Percentiles rank a stretch among this genome's conserved stretches.
Evolutionary conservation across 2,797 vertebrate genomes (phyloP).

Genomic region (Takifugu rubripes): DNA sequence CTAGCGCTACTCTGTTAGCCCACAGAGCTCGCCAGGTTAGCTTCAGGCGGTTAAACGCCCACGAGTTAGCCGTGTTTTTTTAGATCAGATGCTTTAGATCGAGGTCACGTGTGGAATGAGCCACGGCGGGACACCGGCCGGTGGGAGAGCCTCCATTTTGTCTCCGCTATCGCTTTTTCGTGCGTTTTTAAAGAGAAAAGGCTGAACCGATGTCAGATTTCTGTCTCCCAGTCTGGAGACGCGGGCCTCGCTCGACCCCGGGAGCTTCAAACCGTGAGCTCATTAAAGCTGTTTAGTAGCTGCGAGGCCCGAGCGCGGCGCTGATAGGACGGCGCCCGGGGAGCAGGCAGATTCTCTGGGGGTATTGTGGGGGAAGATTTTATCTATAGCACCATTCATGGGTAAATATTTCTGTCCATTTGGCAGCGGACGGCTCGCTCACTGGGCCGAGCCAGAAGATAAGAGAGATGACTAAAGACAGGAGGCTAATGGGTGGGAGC

Average conservation of each 20-base stretch:
- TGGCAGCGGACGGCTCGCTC: constrained; percentile 41
- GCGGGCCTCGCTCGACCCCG: constrained; percentile 47
- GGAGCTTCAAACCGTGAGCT: constrained; percentile 52
- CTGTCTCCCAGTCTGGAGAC: constrained; percentile 39
- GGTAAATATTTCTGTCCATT: constrained; percentile 62
- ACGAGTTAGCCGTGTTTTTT: no score
- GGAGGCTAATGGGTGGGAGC: constrained; percentile 69
- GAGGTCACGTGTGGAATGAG: no score
- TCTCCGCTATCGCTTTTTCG: no score
- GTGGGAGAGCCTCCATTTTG: no score
- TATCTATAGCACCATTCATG: constrained; percentile 70
- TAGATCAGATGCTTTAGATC: no score
- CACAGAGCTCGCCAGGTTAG: no score
- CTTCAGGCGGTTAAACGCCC: no score
- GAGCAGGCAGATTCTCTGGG: constrained; percentile 42
- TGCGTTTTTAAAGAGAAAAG: constrained; percentile 10
- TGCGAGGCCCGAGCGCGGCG: constrained; percentile 39
- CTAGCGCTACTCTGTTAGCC: no score
- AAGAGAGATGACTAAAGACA: constrained; percentile 69
- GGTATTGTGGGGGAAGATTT: constrained; percentile 54
- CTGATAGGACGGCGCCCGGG: constrained; percentile 40
- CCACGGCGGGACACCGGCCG: no score
- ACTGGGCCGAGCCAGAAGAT: constrained; percentile 57
- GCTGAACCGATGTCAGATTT: constrained; percentile 30
- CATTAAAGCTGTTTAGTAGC: constrained; percentile 47